These are phyloP conservation scores for Pygmarrhopalites habei DNA, from an alignment of 1,140 invertebrate species.

Conservation along the genomic window DNA sequence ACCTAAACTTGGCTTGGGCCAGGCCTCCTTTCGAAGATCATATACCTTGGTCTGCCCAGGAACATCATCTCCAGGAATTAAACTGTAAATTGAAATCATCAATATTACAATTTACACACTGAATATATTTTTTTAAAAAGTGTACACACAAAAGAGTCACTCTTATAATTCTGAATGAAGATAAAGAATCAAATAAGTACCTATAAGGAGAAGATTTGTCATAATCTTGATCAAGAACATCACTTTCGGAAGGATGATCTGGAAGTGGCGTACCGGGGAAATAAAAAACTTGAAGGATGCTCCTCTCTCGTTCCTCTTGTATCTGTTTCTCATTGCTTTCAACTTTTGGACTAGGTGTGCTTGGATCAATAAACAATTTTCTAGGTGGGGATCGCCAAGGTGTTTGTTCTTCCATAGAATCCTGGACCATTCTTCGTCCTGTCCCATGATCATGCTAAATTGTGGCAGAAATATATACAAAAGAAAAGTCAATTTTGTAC, in stretches of 20 bases:
- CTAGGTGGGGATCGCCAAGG: conserved; percentile 38
- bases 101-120: neutral
- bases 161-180: neutral
- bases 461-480: too few relatives aligned
- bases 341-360: conserved; percentile 48
- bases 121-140: neutral
- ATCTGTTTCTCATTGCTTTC: conserved; percentile 78
- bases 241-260: conserved; percentile 75
- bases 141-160: neutral
- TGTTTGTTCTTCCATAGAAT: conserved; percentile 60
- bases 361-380: too few relatives aligned
- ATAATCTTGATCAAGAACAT: conserved; percentile 45
- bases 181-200: conserved; percentile 7
- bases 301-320: conserved; percentile 74
- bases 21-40: conserved; percentile 63
- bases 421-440: conserved; percentile 70
- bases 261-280: conserved; percentile 69
- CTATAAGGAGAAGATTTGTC: neutral
- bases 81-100: conserved; percentile 27
- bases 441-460: conserved; percentile 1
- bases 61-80: conserved; percentile 81
- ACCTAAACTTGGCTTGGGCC: conserved; percentile 66
- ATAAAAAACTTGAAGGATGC: conserved; percentile 74
- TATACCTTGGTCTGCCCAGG: conserved; percentile 69
- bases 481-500: too few relatives aligned